Evolutionary conservation across 2,888 invertebrate species (phyloP).

Genomic region (Aromia moschata): DNA sequence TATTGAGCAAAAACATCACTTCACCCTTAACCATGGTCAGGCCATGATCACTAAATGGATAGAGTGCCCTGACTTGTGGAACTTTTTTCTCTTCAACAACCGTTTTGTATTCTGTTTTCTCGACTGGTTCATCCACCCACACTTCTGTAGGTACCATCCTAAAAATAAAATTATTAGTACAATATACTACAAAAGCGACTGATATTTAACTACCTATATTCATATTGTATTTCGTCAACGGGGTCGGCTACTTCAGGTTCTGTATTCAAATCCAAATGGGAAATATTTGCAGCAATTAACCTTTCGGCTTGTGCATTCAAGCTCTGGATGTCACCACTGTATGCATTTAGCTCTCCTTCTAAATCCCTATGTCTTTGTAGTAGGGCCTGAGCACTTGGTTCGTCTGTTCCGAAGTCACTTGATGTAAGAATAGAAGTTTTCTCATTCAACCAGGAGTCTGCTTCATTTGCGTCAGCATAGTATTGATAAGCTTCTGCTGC

Average conservation of each 20-base stretch:
- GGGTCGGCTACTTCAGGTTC: constrained; percentile 72
- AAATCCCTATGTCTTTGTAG: constrained; percentile 87
- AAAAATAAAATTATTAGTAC: constrained; percentile 35
- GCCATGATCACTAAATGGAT: constrained; percentile 92
- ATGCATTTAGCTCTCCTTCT: constrained; percentile 89
- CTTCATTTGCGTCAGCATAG: constrained; percentile 97
- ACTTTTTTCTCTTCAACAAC: constrained; percentile 87
- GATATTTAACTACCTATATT: constrained; percentile 52
- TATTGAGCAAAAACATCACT: constrained; percentile 87
- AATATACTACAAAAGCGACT: too few species aligned
- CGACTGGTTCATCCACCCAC: constrained; percentile 91
- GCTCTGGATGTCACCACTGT: constrained; percentile 82
- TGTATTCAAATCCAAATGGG: constrained; percentile 70
- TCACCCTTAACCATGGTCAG: constrained; percentile 88
- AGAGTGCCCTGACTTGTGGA: constrained; percentile 87
- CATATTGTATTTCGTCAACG: constrained; percentile 72
- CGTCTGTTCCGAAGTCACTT: constrained; percentile 90
- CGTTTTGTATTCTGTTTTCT: constrained; percentile 84
- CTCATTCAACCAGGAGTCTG: constrained; percentile 97
- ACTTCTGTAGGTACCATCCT: constrained; percentile 87
- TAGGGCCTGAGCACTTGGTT: constrained; percentile 88
- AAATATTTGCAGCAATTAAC: constrained; percentile 80
- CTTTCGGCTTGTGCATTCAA: constrained; percentile 82
- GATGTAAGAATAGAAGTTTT: constrained; percentile 91
- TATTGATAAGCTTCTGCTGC: constrained; percentile 95